Base-by-base conservation (phyloP, 2,113 vertebrate species). In the Calyptomena viridis region DNA sequence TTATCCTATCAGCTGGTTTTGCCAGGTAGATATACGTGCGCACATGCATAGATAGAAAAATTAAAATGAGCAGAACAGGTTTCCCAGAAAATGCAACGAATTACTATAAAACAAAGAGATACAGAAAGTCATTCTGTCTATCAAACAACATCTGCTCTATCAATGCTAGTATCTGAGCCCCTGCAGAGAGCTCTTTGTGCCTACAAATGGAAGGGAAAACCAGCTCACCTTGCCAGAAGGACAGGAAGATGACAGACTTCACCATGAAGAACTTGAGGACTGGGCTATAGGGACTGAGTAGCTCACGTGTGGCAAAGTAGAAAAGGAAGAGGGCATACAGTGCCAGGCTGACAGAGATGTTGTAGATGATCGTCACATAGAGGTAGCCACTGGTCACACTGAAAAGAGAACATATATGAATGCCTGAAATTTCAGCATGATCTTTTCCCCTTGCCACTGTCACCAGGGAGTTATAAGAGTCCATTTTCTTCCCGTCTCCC, bases 251-350 rank as follows among this genome's bases (percentile, higher is more conserved):
- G 97, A 99, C 99, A 0, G 99, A 99, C 94, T 99, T 99, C 97
- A 99, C 99, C 99, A 99, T 99, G 97, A 99, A 98, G 97, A 99
- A 99, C 97, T 99, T 99, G 96, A 99, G 99, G 97, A 99, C 97
- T 6, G 99, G 99, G 91, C 98, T 99, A 93, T 99, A 99, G 39
- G 99, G 98, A 88, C 98, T 98, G 20, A 99, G 99, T 59, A 99
- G 98, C 67, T 99, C 98, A 14, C 99, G 98, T 4, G 98, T 99
- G 97, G 99, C 97, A 0, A 99, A 99, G 97, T 99, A 99, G 96
- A 99, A 99, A 77, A 99, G 98, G 98, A 99, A 99, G 59, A 99
- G 99, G 16, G 99, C 99, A 8, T 99, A 99, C 49, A 99, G 98
- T 3, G 99, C 99, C 96, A 99, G 97, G 97, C 99, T 99, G 93